phyloP scores from a whole-genome alignment of 1,140 invertebrate species.

The Goniozus legneri region DNA sequence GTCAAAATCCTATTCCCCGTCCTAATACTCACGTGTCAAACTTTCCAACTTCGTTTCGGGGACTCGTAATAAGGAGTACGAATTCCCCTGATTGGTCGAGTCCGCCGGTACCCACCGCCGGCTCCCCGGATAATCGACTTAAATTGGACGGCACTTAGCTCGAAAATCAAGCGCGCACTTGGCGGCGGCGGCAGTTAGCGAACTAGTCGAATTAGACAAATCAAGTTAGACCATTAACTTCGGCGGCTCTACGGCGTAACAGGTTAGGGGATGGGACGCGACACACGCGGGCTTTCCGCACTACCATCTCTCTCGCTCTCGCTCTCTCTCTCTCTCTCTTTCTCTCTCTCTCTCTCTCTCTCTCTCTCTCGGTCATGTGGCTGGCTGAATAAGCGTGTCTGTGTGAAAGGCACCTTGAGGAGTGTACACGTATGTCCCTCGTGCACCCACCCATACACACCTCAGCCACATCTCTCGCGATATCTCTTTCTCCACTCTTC shows the following conservation, averaged over 20 bases:
- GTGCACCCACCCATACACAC: too few relatives aligned
- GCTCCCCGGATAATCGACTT: constrained; percentile 32
- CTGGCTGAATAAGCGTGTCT: background rate
- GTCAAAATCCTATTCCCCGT: too few relatives aligned
- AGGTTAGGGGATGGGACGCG: constrained; percentile 6
- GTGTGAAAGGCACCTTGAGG: too few relatives aligned
- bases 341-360: background rate
- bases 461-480: too few relatives aligned
- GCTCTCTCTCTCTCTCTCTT: too few relatives aligned
- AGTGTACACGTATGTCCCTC: too few relatives aligned
- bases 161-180: constrained; percentile 21
- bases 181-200: constrained; percentile 14
- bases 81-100: constrained; percentile 30
- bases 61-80: constrained; percentile 29
- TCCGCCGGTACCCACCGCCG: constrained; percentile 18
- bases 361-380: background rate
- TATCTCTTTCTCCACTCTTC: too few relatives aligned
- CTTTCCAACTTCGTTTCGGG: too few relatives aligned
- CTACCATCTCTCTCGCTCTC: too few relatives aligned
- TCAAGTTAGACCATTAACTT: constrained; percentile 30
- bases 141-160: constrained; percentile 28
- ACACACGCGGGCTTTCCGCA: too few relatives aligned
- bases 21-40: too few relatives aligned
- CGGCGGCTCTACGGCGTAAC: constrained; percentile 9
- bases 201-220: constrained; percentile 35